A percentile compares a stretch with the other conserved stretches of the same genome.
Conservation (phyloP, 1,140 invertebrate genomes). For the Camponotus floridanus region DNA sequence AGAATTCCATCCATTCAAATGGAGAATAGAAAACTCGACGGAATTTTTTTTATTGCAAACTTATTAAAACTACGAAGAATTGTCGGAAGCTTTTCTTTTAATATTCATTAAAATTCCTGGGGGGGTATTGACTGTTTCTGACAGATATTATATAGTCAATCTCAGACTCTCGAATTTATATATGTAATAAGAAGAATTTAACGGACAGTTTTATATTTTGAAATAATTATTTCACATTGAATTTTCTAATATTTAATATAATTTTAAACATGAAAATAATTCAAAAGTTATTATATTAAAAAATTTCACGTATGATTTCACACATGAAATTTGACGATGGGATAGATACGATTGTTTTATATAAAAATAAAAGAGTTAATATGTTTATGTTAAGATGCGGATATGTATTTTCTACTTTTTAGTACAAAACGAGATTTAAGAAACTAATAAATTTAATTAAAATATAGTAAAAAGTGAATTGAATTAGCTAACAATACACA, state of each 20-base stretch:
- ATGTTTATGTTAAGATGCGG: background rate
- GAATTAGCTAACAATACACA: background rate
- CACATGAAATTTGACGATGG: background rate
- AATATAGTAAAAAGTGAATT: background rate
- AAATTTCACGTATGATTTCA: background rate
- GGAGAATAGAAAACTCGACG: background rate
- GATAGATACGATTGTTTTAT: too few species aligned
- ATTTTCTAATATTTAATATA: background rate
- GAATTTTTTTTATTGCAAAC: background rate
- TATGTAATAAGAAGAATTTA: background rate
- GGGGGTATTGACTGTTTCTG: background rate
- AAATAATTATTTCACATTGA: conserved; percentile 10
- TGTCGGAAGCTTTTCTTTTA: background rate
- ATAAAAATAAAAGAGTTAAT: background rate
- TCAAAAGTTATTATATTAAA: background rate
- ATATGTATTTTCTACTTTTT: background rate
- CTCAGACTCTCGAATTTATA: background rate
- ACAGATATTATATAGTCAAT: conserved; percentile 17
- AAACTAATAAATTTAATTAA: background rate
- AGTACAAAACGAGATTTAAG: background rate
- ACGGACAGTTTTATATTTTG: background rate
- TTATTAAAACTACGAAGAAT: conserved; percentile 32
- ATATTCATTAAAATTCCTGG: conserved; percentile 10
- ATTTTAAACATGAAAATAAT: background rate
- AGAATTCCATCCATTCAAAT: background rate